Evolutionary conservation across 1,140 invertebrate species (phyloP).

Genomic region (Mya arenaria): DNA sequence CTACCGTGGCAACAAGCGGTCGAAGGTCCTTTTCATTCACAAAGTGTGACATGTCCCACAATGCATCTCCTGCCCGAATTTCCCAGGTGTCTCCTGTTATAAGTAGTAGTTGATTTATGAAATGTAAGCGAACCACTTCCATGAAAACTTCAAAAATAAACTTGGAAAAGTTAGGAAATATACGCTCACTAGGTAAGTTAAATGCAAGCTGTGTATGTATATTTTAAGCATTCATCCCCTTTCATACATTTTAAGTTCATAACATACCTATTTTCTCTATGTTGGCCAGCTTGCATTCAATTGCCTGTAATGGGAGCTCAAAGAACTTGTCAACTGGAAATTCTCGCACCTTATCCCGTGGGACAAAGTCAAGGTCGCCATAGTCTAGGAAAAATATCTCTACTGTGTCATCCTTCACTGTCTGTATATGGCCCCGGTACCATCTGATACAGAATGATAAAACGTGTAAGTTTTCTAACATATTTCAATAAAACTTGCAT

Average conservation of each 20-base stretch:
- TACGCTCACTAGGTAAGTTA: too few relatives aligned
- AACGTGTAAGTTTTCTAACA: too few relatives aligned
- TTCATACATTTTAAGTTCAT: too few relatives aligned
- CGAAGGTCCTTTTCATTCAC: conserved; percentile 47
- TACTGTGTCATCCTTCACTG: not conserved
- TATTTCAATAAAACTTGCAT: too few relatives aligned
- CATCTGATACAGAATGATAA: conserved; percentile 57
- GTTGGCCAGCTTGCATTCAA: conserved; percentile 62
- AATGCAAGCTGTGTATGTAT: too few relatives aligned
- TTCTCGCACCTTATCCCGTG: conserved; percentile 14
- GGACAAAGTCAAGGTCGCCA: conserved; percentile 58
- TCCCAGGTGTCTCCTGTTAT: conserved; percentile 49
- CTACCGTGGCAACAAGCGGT: conserved; percentile 50
- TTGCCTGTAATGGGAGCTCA: conserved; percentile 64
- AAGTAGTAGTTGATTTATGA: too few relatives aligned
- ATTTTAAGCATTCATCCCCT: too few relatives aligned
- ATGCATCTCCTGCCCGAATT: conserved; percentile 42
- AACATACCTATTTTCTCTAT: conserved; percentile 57
- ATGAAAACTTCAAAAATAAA: too few relatives aligned
- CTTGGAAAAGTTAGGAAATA: too few relatives aligned
- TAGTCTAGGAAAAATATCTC: conserved; percentile 66
- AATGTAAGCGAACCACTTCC: too few relatives aligned
- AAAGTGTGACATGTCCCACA: conserved; percentile 59
- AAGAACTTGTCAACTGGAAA: conserved; percentile 45
- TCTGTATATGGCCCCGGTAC: conserved; percentile 61